These are phyloP conservation scores for Elgonia sp. DNA, from an alignment of 2,888 invertebrate species.

Conservation along the genomic window DNA sequence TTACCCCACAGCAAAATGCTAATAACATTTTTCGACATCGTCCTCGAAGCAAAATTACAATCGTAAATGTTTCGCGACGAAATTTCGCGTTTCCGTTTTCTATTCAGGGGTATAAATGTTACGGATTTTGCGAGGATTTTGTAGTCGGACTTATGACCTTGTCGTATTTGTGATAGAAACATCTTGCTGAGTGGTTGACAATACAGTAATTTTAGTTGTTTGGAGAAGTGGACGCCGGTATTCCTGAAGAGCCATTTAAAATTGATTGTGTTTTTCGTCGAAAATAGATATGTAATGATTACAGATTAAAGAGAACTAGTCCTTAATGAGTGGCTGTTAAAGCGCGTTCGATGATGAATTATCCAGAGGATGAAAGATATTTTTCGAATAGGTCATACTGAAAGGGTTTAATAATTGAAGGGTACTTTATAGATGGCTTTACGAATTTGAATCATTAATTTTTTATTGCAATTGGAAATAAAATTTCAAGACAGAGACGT, in stretches of 20 bases:
- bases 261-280: background rate
- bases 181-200: too few relatives aligned
- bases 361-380: constrained; percentile 21
- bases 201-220: too few relatives aligned
- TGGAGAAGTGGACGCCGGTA: background rate
- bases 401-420: constrained; percentile 37
- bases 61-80: constrained; percentile 45
- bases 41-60: constrained; percentile 48
- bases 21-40: constrained; percentile 64
- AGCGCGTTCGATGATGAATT: constrained; percentile 16
- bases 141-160: too few relatives aligned
- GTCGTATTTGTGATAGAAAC: too few relatives aligned
- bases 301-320: background rate
- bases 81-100: constrained; percentile 10
- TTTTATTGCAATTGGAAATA: constrained; percentile 21
- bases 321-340: too few relatives aligned
- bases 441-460: constrained; percentile 26
- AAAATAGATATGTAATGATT: too few relatives aligned
- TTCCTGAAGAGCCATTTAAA: too few relatives aligned
- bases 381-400: constrained; percentile 44
- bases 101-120: background rate
- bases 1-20: constrained; percentile 32
- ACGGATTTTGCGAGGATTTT: background rate
- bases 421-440: constrained; percentile 17
- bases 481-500: background rate